Evolutionary conservation across 2,888 invertebrate genomes (phyloP).

Genomic region (Hylaea fasciaria): DNA sequence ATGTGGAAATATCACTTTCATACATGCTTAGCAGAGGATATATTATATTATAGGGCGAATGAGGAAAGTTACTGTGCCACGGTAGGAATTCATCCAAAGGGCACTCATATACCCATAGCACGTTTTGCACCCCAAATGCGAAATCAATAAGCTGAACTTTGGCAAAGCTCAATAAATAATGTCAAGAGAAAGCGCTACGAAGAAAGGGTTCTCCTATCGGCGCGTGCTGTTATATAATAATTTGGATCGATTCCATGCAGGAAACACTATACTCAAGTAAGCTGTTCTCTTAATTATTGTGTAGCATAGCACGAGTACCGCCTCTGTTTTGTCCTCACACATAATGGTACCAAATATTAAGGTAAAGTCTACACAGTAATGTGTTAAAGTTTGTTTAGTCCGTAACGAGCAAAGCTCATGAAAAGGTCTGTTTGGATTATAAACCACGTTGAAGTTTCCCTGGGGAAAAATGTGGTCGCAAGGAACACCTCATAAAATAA

Average conservation of each 20-base stretch:
- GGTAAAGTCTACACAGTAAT: slow-evolving; percentile 13
- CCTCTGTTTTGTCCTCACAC: slow-evolving; percentile 9
- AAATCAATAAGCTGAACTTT: slow-evolving; percentile 5
- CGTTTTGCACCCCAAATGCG: not conserved
- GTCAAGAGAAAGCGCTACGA: not conserved
- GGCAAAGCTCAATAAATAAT: slow-evolving; percentile 6
- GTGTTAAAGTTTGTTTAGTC: slow-evolving; percentile 31
- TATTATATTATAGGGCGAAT: no score
- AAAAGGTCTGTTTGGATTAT: slow-evolving; percentile 55
- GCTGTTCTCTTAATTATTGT: slow-evolving; percentile 6
- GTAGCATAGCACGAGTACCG: slow-evolving; percentile 13
- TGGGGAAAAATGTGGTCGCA: slow-evolving; percentile 24
- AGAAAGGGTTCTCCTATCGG: not conserved
- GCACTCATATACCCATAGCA: not conserved
- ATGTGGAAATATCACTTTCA: no score
- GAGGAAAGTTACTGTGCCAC: not conserved
- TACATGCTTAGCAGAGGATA: no score
- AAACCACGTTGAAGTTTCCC: slow-evolving; percentile 41
- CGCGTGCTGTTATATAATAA: slow-evolving; percentile 6
- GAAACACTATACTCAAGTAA: not conserved
- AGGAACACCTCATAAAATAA: no score
- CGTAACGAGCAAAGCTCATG: slow-evolving; percentile 51
- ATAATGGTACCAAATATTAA: slow-evolving; percentile 10
- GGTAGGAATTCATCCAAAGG: not conserved
- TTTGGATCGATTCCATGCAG: slow-evolving; percentile 11